phyloP scores from a whole-genome alignment of 2,113 vertebrate genomes.

The Phasianus colchicus region DNA sequence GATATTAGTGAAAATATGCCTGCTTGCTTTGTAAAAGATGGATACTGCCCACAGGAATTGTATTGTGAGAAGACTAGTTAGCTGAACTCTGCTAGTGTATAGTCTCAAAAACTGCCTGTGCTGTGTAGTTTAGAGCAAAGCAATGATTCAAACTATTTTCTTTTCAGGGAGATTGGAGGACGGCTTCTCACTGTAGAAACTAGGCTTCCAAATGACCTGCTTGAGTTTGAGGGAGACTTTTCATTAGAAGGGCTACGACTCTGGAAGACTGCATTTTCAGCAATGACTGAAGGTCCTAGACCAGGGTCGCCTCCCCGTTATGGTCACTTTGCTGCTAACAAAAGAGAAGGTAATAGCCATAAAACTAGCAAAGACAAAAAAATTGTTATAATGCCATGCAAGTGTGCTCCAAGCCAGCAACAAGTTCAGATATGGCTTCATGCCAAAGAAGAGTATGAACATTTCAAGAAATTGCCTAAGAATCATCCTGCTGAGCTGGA shows the following conservation, averaged over 20 bases:
- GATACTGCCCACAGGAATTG: neutral
- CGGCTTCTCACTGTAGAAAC: slow-evolving; percentile 89
- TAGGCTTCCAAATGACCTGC: slow-evolving; percentile 87
- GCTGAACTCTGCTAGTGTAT: neutral
- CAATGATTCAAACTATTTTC: slow-evolving; percentile 56
- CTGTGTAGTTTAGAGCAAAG: slow-evolving; percentile 17
- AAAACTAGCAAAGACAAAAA: slow-evolving; percentile 86
- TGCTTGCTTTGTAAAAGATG: neutral
- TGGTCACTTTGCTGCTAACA: slow-evolving; percentile 61
- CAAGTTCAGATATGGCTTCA: slow-evolving; percentile 93
- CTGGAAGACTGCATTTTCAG: slow-evolving; percentile 96
- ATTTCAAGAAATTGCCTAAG: slow-evolving; percentile 81
- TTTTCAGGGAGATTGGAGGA: slow-evolving; percentile 91
- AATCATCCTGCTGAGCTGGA: slow-evolving; percentile 57
- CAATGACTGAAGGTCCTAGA: slow-evolving; percentile 87
- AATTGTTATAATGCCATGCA: slow-evolving; percentile 94
- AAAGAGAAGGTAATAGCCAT: slow-evolving; percentile 67
- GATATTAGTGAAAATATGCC: neutral
- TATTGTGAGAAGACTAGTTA: neutral
- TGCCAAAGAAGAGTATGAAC: slow-evolving; percentile 91
- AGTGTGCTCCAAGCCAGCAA: slow-evolving; percentile 90
- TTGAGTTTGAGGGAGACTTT: slow-evolving; percentile 93
- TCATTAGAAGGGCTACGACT: slow-evolving; percentile 92
- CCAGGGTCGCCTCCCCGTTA: slow-evolving; percentile 77
- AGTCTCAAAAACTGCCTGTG: neutral